Conservation (phyloP, 2,797 vertebrate genomes). For the Helarctos malayanus region DNA sequence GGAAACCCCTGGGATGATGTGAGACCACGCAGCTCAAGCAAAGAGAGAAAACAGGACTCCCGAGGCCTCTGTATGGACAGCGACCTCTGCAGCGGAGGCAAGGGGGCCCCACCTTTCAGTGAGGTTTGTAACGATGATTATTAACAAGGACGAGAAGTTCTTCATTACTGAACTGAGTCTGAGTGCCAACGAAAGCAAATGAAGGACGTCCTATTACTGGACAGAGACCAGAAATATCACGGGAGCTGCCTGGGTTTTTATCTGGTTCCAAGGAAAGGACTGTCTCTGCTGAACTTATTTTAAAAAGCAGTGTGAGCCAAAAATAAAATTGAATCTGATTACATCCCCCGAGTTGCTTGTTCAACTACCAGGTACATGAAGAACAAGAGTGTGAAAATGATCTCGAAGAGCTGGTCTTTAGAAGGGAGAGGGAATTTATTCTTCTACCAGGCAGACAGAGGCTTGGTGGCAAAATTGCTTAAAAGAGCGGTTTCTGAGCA, state of each 20-base stretch:
- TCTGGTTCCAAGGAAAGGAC: background rate
- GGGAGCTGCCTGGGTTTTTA: background rate
- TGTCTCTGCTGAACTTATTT: background rate
- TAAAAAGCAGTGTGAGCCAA: background rate
- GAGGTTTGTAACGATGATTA: background rate
- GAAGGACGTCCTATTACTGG: background rate
- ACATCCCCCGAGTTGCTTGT: too few relatives aligned
- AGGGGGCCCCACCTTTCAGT: background rate
- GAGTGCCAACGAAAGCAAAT: background rate
- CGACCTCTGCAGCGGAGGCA: rapidly evolving
- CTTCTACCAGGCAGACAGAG: background rate
- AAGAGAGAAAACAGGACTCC: background rate
- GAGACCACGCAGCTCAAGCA: background rate
- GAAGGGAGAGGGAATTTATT: background rate
- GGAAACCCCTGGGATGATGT: background rate
- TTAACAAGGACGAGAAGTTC: background rate
- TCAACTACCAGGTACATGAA: background rate
- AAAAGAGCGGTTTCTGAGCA: too few relatives aligned
- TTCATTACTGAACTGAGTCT: background rate
- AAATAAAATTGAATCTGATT: background rate
- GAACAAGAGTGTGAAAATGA: background rate
- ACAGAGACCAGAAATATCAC: background rate
- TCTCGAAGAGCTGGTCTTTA: background rate
- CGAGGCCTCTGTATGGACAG: rapidly evolving
- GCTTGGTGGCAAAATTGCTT: too few relatives aligned